Percentiles rank a stretch among this genome's conserved stretches.
These are phyloP conservation scores for Abramis brama DNA, from an alignment of 2,113 vertebrate species.

Conservation along the genomic window DNA sequence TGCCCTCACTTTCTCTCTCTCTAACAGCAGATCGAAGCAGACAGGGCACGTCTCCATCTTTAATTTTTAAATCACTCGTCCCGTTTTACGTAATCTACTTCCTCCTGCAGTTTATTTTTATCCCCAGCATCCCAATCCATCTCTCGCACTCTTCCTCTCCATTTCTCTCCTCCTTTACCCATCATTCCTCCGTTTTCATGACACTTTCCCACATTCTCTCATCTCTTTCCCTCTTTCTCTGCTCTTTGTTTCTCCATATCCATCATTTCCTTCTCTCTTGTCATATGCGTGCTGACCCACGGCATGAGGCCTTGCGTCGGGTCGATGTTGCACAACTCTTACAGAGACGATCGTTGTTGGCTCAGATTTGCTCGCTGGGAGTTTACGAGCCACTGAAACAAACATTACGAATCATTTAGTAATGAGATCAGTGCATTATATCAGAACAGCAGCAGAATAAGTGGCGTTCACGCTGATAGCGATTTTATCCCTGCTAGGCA, in stretches of 20 bases:
- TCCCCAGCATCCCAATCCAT: constrained; percentile 54
- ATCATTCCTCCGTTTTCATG: neutral
- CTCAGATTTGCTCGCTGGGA: neutral
- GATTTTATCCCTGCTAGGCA: neutral
- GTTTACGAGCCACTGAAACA: constrained; percentile 1
- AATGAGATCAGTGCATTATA: neutral
- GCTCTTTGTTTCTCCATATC: constrained; percentile 12
- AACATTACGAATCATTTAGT: constrained; percentile 20
- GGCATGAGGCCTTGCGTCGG: neutral
- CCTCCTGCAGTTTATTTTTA: constrained; percentile 70
- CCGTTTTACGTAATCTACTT: constrained; percentile 72
- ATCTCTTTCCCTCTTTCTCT: constrained; percentile 16
- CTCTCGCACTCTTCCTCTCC: constrained; percentile 1
- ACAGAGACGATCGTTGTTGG: neutral
- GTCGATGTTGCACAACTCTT: constrained; percentile 1
- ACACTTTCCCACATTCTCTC: constrained; percentile 15
- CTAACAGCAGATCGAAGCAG: constrained; percentile 59
- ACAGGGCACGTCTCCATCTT: constrained; percentile 68
- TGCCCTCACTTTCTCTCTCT: constrained; percentile 20
- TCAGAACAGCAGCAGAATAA: neutral
- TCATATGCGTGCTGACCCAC: neutral
- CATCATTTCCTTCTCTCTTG: neutral
- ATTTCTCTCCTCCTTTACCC: constrained; percentile 33
- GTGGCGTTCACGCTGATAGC: neutral
- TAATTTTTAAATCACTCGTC: constrained; percentile 74